Evolutionary conservation across 30 jellyfish, hydroid and myxozoan species (phyloP), one percentile per base, ranked within the genome.

Genomic region (Hydractinia symbiolongicarpus): DNA sequence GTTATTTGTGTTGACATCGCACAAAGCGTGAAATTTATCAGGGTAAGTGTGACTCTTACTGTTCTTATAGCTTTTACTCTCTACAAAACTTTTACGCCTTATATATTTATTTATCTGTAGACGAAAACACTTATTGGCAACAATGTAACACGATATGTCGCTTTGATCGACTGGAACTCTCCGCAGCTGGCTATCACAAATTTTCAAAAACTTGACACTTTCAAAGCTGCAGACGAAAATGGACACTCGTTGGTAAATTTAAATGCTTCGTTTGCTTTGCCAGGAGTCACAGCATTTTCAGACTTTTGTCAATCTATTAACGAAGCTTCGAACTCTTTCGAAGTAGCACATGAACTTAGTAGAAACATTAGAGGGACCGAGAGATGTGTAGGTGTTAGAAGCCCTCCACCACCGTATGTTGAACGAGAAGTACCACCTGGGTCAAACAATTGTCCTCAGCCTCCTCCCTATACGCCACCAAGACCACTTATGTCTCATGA

Each of bases 321-420:
- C 7, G 52, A 51, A n/a, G 40, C 74, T 1, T 0, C 74, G 19
- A 6, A 64, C 16, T 44, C 74, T 64, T 30, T 30, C 44, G 44
- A 30, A 30, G 44, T 30, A 30, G 44, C 44, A 30, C 44, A 30
- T 30, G 44, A 30, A 30, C 44, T 30, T 30, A 30, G 2, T 30
- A 64, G 74, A 64, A 64, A 4, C 74, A 51, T 6, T 6, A 51
- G 40, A 6, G 4, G 52, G 16, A 44, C 74, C 6, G 74, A 4
- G 4, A 44, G 74, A n/a, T 6, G 40, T 13, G 19, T 44, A 44
- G 17, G 17, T n/a, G 17, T 64, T 64, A 51, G 40, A 7, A 64
- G 74, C 16, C 74, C 74, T 64, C 74, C 74, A 51, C 74, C 74
- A 64, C 74, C 74, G 17, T 64, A 64, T 64, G 74, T 64, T 64